phyloP scores from a whole-genome alignment of 2,113 vertebrate genomes.

The Hippocampus mohnikei region DNA sequence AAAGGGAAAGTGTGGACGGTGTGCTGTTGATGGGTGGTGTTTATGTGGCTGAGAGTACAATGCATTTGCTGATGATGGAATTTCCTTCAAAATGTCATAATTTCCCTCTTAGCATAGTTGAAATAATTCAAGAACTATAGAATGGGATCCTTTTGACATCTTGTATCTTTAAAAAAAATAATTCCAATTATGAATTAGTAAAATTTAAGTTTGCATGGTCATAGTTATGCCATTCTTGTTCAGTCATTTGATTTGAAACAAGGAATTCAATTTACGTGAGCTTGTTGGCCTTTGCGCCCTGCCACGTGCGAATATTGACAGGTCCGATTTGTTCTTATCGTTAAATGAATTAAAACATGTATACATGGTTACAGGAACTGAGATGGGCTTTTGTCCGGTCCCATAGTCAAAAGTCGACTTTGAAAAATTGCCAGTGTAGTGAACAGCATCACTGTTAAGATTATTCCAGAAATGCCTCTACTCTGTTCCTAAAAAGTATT shows the following conservation, averaged over 20 bases:
- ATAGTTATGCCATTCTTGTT: background rate
- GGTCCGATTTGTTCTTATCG: background rate
- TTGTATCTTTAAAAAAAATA: background rate
- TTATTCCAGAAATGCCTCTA: background rate
- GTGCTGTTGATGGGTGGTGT: constrained; percentile 13
- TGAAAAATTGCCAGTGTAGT: background rate
- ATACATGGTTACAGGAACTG: background rate
- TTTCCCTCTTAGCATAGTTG: no score
- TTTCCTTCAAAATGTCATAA: no score
- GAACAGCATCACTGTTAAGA: background rate
- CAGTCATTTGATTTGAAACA: background rate
- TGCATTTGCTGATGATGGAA: background rate
- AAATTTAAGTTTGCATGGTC: constrained; percentile 15
- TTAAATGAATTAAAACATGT: no score
- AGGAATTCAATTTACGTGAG: background rate
- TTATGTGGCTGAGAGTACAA: constrained; percentile 24
- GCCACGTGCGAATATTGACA: background rate
- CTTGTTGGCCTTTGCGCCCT: background rate
- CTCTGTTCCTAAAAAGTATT: background rate
- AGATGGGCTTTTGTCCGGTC: background rate
- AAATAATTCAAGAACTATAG: background rate
- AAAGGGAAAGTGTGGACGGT: background rate
- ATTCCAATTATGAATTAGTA: background rate
- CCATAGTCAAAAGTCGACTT: background rate
- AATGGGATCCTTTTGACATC: background rate